A percentile compares a stretch with the other conserved stretches of the same genome.
Evolutionary conservation across 2,888 invertebrate species (phyloP).

Genomic region (Cabera pusaria): DNA sequence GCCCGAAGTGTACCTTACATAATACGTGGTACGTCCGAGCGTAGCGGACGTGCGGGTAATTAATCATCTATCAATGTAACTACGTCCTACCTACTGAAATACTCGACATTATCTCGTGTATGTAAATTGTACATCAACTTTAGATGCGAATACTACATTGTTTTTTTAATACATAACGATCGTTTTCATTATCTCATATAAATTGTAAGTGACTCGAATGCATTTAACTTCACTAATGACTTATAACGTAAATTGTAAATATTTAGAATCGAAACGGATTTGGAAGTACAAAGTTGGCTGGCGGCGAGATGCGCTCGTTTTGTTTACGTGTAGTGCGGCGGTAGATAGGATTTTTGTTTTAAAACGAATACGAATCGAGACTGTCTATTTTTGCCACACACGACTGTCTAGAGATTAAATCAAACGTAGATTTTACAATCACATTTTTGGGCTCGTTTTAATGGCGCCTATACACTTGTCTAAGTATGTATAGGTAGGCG

Average conservation of each 20-base stretch:
- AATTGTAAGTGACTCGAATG: slow-evolving; percentile 39
- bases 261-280: slow-evolving; percentile 46
- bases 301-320: slow-evolving; percentile 1
- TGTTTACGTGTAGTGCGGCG: not conserved
- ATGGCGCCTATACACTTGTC: too few species aligned
- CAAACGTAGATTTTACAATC: too few species aligned
- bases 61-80: slow-evolving; percentile 5
- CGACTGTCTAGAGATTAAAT: too few species aligned
- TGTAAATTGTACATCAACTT: slow-evolving; percentile 33
- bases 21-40: too few species aligned
- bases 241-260: slow-evolving; percentile 61
- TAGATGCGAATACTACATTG: slow-evolving; percentile 35
- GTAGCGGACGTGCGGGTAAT: too few species aligned
- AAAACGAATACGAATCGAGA: not conserved
- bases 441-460: too few species aligned
- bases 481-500: too few species aligned
- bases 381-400: slow-evolving; percentile 2
- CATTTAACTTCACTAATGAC: slow-evolving; percentile 74
- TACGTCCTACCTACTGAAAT: slow-evolving; percentile 4
- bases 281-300: slow-evolving; percentile 49
- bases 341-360: not conserved
- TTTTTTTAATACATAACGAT: slow-evolving; percentile 32
- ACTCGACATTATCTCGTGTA: too few species aligned
- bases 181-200: slow-evolving; percentile 27
- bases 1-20: too few species aligned